Percentiles rank a stretch among this genome's conserved stretches.
These are phyloP conservation scores for Acanthosepion lycidas DNA, from an alignment of 2,888 invertebrate species.

Conservation along the genomic window DNA sequence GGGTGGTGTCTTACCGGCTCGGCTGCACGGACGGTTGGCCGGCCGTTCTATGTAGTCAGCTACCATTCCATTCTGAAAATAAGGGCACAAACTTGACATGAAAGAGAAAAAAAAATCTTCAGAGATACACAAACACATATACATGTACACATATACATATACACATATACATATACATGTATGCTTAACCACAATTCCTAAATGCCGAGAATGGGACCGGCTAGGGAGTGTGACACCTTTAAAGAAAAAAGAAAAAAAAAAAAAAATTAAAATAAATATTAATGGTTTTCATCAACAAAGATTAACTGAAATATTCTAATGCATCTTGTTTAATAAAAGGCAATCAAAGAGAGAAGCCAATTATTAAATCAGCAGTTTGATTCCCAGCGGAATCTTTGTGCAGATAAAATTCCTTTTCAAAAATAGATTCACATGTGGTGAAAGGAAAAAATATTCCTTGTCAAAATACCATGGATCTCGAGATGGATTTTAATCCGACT, in stretches of 20 bases:
- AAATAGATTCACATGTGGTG: too few relatives aligned
- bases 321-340: too few relatives aligned
- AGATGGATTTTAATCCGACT: not conserved
- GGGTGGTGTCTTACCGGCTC: constrained; percentile 66
- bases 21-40: constrained; percentile 63
- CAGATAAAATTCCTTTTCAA: too few relatives aligned
- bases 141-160: too few relatives aligned
- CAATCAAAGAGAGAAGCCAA: too few relatives aligned
- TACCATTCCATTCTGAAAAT: constrained; percentile 60
- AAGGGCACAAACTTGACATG: constrained; percentile 42
- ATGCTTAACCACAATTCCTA: not conserved
- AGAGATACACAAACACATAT: not conserved
- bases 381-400: too few relatives aligned
- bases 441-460: not conserved
- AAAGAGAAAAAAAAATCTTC: not conserved
- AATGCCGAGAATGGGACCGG: not conserved
- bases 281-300: not conserved
- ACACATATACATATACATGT: not conserved
- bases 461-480: not conserved
- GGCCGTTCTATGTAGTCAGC: constrained; percentile 65
- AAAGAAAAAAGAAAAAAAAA: not conserved
- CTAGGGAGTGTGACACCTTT: not conserved
- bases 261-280: not conserved
- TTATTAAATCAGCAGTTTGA: too few relatives aligned
- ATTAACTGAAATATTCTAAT: too few relatives aligned